Evolutionary conservation across 2,113 vertebrate genomes (phyloP), one percentile per base, ranked within the genome.

Genomic region (Panurus biarmicus): DNA sequence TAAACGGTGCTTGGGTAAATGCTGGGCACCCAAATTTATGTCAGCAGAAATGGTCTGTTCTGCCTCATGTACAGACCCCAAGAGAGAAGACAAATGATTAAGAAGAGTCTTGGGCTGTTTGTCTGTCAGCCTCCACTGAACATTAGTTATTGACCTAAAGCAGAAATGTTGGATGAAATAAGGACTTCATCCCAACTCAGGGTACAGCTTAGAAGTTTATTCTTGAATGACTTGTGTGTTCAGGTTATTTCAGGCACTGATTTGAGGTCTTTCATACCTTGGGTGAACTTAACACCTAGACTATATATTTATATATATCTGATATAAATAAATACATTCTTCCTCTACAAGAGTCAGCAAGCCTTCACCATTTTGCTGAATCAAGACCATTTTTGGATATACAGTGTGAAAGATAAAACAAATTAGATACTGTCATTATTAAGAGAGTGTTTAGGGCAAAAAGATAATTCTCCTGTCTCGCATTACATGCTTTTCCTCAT

Each of bases 381-480:
- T 81, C 87, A 54, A 94, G 64, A 67, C 61, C 19, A 14, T 65
- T 89, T 48, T 85, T 31, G 9, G 89, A 56, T 87, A 73, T 33
- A 18, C 9, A 90, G 74, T 75, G 31, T 35, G 31, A 94, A 77
- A 88, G 74, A 92, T 84, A 76, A 93, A 95, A 72, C 85, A 93
- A 74, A 94, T 94, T 80, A 66, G 72, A 86, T 31, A 23, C 70
- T 87, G 70, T 61, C 18, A 1, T 87, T 95, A 94, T 85, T 85
- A 89, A 89, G 83, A 76, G 81, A 85, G 73, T 33, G 92, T 95
- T 96, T 61, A 94, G 93, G 96, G 94, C 47, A 65, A 82, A 88
- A 61, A 85, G 81, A 72, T 97, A 91, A 92, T 89, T 79, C 47
- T 96, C 78, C 90, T 94, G 72, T 80, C 62, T 95, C 16, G 0